A percentile compares a stretch with the other conserved stretches of the same genome.
Conservation (phyloP, 2,888 invertebrate genomes). For the Balanococcus diminutus region DNA sequence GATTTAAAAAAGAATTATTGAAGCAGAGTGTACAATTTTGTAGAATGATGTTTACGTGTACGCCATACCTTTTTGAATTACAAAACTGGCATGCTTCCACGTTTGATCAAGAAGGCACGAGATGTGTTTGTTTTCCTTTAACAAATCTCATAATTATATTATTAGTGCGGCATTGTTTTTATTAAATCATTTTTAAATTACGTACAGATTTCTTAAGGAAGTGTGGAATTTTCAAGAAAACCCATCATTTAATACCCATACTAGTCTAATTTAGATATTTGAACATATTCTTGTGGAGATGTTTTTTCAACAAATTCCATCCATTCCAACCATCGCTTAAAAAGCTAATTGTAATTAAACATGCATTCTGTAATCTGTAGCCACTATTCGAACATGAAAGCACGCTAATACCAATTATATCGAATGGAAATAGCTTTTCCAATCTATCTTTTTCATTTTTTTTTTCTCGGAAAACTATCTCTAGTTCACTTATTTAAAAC, state of each 20-base stretch:
- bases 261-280: too few relatives aligned
- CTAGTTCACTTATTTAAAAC: not conserved
- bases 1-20: not conserved
- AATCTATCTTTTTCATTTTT: not conserved
- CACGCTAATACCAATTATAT: not conserved
- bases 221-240: not conserved
- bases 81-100: conserved; percentile 48
- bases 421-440: not conserved
- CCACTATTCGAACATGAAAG: not conserved
- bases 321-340: not conserved
- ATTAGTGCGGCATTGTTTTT: not conserved
- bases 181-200: not conserved
- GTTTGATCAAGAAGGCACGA: conserved; percentile 42
- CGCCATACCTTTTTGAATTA: conserved; percentile 51
- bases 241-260: too few relatives aligned
- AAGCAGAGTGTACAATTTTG: conserved; percentile 49
- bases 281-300: not conserved
- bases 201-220: not conserved
- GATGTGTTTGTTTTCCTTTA: conserved; percentile 53
- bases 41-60: not conserved
- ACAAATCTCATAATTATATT: conserved; percentile 44
- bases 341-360: not conserved
- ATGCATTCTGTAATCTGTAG: not conserved
- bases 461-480: too few relatives aligned
- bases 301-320: not conserved